Percentiles rank a stretch among this genome's conserved stretches.
These are phyloP conservation scores for Allobates femoralis DNA, from an alignment of 2,797 vertebrate genomes.

Conservation along the genomic window DNA sequence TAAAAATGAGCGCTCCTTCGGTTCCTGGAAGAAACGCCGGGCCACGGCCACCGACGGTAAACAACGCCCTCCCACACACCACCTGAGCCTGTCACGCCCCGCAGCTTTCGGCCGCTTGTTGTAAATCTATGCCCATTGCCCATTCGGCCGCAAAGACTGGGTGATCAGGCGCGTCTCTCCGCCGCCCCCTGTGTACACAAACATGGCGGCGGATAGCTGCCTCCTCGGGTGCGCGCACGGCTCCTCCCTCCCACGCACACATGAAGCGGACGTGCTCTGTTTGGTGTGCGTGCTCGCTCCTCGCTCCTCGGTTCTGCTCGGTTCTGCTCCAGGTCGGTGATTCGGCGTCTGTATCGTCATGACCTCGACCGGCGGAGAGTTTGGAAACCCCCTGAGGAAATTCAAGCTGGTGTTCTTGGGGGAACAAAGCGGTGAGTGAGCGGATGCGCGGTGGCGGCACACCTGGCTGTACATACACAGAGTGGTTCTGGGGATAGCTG, in stretches of 20 bases:
- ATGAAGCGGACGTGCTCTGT: conserved; percentile 18
- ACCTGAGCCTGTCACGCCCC: too few relatives aligned
- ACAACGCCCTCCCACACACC: too few relatives aligned
- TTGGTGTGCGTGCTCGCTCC: conserved; percentile 48
- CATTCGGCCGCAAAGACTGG: too few relatives aligned
- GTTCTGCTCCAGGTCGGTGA: conserved; percentile 45
- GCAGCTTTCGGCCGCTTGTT: too few relatives aligned
- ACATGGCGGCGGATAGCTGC: conserved; percentile 8
- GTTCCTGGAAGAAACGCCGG: too few relatives aligned
- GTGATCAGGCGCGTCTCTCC: too few relatives aligned
- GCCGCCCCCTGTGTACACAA: conserved; percentile 25
- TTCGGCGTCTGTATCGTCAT: conserved; percentile 49
- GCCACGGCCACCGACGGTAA: too few relatives aligned
- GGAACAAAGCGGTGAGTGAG: conserved; percentile 83
- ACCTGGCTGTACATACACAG: neutral
- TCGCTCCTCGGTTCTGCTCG: conserved; percentile 48
- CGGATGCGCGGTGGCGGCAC: neutral
- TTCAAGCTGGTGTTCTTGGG: conserved; percentile 87
- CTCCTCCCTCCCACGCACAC: conserved; percentile 34
- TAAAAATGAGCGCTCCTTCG: too few relatives aligned
- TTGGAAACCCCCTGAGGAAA: conserved; percentile 87
- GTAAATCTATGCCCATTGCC: too few relatives aligned
- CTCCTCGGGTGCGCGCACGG: conserved; percentile 3
- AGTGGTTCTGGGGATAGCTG: conserved; percentile 2
- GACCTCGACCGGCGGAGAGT: conserved; percentile 78